Evolutionary conservation across 2,888 invertebrate genomes (phyloP).

Genomic region (Xestia c-nigrum): DNA sequence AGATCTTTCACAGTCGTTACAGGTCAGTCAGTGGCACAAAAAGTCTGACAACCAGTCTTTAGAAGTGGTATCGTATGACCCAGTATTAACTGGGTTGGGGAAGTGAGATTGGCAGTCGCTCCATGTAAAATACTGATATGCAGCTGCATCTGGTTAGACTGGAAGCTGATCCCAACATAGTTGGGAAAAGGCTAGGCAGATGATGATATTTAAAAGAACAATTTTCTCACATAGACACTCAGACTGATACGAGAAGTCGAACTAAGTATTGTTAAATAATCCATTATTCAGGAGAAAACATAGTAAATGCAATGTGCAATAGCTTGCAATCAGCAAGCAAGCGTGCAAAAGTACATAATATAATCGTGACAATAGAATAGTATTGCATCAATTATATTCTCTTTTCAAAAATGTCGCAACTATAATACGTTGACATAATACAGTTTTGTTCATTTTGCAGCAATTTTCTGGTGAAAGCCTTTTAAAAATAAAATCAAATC

Average conservation of each 20-base stretch:
- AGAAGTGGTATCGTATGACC: too few species aligned
- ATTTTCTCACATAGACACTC: not conserved
- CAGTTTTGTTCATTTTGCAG: slow-evolving; percentile 17
- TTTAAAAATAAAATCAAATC: slow-evolving; percentile 18
- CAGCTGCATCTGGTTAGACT: too few species aligned
- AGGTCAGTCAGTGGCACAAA: too few species aligned
- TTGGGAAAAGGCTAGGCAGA: too few species aligned
- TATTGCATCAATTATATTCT: slow-evolving; percentile 13
- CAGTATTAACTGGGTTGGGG: too few species aligned
- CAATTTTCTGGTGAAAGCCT: slow-evolving; percentile 40
- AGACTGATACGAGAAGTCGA: not conserved
- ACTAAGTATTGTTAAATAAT: not conserved
- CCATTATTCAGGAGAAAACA: not conserved
- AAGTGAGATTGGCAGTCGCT: too few species aligned
- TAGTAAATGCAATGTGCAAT: too few species aligned
- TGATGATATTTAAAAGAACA: not conserved
- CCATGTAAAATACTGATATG: too few species aligned
- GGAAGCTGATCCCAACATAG: too few species aligned
- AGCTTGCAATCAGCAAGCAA: not conserved
- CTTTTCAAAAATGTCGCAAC: slow-evolving; percentile 11
- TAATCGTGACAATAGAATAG: not conserved
- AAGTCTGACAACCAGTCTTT: too few species aligned
- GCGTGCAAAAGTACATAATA: not conserved
- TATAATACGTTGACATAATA: not conserved
- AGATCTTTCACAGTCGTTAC: too few species aligned